Evolutionary conservation across 2,888 invertebrate species (phyloP).

Genomic region (Thymelicus lineola): DNA sequence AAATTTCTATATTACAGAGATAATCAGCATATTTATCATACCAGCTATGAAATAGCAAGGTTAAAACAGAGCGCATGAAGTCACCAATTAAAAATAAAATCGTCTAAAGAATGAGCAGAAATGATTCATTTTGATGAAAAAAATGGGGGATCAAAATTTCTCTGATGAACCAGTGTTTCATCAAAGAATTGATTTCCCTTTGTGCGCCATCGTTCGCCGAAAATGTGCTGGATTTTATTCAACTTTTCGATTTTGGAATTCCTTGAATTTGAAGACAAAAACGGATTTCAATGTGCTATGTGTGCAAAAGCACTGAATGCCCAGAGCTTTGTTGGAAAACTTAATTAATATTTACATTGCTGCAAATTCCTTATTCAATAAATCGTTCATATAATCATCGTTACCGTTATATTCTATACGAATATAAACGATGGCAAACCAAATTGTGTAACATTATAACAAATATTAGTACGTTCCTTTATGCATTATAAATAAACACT

Average conservation of each 20-base stretch:
- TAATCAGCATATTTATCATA: too few relatives aligned
- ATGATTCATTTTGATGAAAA: background rate
- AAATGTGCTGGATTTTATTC: conserved; percentile 3
- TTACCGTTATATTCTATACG: too few relatives aligned
- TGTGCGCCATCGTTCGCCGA: conserved; percentile 1
- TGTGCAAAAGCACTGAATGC: background rate
- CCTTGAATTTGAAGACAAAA: conserved; percentile 1
- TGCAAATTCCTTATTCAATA: too few relatives aligned
- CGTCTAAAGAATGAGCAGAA: background rate
- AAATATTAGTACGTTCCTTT: too few relatives aligned
- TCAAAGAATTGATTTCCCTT: conserved; percentile 3
- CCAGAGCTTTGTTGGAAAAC: background rate
- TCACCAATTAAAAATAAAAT: background rate
- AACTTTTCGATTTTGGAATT: background rate
- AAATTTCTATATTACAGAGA: too few relatives aligned
- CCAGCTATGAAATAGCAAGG: background rate
- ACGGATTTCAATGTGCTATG: conserved; percentile 2
- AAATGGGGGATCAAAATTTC: background rate
- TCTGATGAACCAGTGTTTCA: conserved; percentile 6
- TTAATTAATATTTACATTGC: background rate
- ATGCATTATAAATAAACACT: too few relatives aligned
- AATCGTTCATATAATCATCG: too few relatives aligned
- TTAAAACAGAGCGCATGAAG: background rate
- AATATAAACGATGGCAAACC: too few relatives aligned
- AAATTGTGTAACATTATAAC: too few relatives aligned